A percentile compares a stretch with the other conserved stretches of the same genome.
Evolutionary conservation across 2,797 vertebrate genomes (phyloP).

Genomic region (Scomberomorus guttatus): DNA sequence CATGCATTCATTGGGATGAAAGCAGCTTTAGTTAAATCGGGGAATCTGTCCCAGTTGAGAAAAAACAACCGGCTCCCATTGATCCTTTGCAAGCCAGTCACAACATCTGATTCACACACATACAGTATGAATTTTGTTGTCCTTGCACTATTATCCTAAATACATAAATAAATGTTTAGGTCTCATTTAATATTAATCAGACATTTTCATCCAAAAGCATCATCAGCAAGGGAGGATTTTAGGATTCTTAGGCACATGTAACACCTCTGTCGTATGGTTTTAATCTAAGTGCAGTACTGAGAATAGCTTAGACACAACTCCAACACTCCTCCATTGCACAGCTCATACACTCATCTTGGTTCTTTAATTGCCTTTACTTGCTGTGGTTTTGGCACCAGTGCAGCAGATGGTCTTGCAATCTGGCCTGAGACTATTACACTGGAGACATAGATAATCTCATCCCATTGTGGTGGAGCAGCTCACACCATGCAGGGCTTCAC

Average conservation of each 20-base stretch:
- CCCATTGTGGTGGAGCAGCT: constrained; percentile 28
- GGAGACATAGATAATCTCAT: constrained; percentile 63
- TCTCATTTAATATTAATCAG: not conserved
- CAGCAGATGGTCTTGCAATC: constrained; percentile 72
- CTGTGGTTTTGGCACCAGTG: constrained; percentile 42
- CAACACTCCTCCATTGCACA: not conserved
- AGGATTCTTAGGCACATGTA: not conserved
- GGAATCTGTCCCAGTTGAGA: not conserved
- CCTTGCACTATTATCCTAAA: not conserved
- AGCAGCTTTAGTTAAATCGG: not conserved
- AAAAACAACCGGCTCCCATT: not conserved
- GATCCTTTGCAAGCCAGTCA: too few relatives aligned
- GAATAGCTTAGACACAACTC: not conserved
- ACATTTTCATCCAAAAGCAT: not conserved
- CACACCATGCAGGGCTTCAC: not conserved
- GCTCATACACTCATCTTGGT: not conserved
- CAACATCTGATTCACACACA: not conserved
- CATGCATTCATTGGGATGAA: not conserved
- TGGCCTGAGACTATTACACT: constrained; percentile 51
- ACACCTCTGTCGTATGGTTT: not conserved
- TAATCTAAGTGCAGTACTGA: too few relatives aligned
- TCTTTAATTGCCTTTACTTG: constrained; percentile 63
- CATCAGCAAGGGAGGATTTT: not conserved
- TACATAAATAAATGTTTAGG: not conserved
- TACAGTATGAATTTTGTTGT: not conserved